Conservation (phyloP, 2,888 invertebrate species). For the Trachelus stipa region DNA sequence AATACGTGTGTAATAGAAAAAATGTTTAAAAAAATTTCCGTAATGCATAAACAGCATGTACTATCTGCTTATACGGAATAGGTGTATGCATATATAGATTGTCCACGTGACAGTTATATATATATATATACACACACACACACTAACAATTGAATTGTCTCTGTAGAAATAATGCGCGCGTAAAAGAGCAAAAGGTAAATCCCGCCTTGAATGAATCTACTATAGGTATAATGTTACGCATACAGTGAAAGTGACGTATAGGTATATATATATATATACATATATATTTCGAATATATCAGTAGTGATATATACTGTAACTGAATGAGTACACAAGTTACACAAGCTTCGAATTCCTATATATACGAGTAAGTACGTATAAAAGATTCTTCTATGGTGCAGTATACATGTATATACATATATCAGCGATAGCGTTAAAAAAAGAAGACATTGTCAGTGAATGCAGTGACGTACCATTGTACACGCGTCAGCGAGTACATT, state of each 20-base stretch:
- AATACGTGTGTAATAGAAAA: neutral
- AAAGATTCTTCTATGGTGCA: neutral
- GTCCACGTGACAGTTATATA: neutral
- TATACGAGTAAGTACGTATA: neutral
- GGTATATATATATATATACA: no score
- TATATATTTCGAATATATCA: neutral
- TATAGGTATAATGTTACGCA: neutral
- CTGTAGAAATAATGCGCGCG: neutral
- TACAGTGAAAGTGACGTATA: neutral
- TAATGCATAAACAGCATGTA: neutral
- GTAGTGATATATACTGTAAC: neutral
- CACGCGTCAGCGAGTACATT: neutral
- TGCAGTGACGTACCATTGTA: neutral
- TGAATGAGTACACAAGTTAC: neutral
- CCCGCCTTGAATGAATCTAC: neutral
- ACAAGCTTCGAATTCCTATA: neutral
- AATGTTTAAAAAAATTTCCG: neutral
- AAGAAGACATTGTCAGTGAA: neutral
- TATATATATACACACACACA: no score
- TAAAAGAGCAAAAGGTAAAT: neutral
- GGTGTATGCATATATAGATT: neutral
- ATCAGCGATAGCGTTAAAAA: neutral
- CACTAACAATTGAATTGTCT: neutral
- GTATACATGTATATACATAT: neutral
- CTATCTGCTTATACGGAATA: neutral